Base-by-base conservation (phyloP, 2,888 invertebrate species). In the Sinodicranocentrus sp. region DNA sequence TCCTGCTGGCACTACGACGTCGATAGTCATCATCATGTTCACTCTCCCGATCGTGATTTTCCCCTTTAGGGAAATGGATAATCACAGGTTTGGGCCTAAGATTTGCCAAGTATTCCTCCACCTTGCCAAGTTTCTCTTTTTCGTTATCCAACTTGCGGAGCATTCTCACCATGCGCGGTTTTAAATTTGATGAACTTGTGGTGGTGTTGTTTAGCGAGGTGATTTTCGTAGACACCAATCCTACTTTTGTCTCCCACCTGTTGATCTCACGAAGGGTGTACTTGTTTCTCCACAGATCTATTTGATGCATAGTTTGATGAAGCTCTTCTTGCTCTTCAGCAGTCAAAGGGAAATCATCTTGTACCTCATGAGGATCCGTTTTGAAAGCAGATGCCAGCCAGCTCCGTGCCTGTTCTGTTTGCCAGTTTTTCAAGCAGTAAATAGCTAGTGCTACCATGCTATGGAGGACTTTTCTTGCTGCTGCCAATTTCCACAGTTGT, bases 401-500 rank as follows among this genome's bases (percentile, higher is more conserved):
- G 43, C 57, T 75, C 21, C 86, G 63, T 23, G 82, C 76, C 52
- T 86, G 75, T 39, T 71, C 65, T 6, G 76, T 82, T 63, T 86
- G 82, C 86, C 86, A 86, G 52, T 84, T 84, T 77, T 86, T 84
- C 1, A 84, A 15, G 25, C 76, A 61, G 52, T 82, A 84, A 63
- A 86, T 75, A 0, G 86, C 86, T 8, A 84, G 39, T 23, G 82
- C 78, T n/a, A 77, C 54, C 84, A 84, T 84, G 26, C 82, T 78
- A 43, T 86, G 84, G 8, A 84, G 70, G 8, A 84, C 82, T 61
- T 63, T 73, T 21, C 86, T 72, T 39, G 84, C 76, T 84, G 84
- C 77, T 19, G 71, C 84, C 75, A 86, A 54, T 78, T 86, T 86
- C 84, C 84, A 86, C 13, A 84, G 73, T 61, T 86, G 86, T 61